These are phyloP conservation scores for Lasioglossum malachurum DNA, from an alignment of 2,888 invertebrate species.

Conservation along the genomic window DNA sequence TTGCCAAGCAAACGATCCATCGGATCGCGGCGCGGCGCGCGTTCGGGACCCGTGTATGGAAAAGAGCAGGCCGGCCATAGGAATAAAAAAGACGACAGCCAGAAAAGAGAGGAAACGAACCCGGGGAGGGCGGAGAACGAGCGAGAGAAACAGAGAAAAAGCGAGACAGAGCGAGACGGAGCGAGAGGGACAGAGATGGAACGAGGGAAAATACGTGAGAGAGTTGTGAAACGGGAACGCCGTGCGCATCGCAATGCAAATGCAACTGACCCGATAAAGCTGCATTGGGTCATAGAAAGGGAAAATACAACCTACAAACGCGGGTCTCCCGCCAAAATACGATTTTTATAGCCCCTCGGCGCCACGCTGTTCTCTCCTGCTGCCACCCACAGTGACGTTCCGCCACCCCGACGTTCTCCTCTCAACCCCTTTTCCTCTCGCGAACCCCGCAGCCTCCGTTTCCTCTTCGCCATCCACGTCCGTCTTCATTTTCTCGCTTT, in stretches of 20 bases:
- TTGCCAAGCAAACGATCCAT: constrained; percentile 29
- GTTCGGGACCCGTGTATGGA: constrained; percentile 19
- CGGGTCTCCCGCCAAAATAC: constrained; percentile 76
- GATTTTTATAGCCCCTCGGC: constrained; percentile 76
- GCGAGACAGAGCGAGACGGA: constrained; percentile 24
- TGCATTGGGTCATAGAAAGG: constrained; percentile 82
- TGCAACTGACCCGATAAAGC: constrained; percentile 81
- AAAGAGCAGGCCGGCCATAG: constrained; percentile 33
- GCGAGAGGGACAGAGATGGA: constrained; percentile 43
- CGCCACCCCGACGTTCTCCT: constrained; percentile 17
- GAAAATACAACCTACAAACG: constrained; percentile 81
- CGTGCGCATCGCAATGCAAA: constrained; percentile 75
- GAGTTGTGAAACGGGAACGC: constrained; percentile 64
- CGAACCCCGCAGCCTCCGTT: constrained; percentile 7
- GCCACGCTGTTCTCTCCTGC: constrained; percentile 63
- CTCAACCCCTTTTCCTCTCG: not conserved
- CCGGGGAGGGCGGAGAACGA: not conserved
- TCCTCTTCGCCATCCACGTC: constrained; percentile 33
- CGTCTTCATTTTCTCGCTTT: constrained; percentile 32
- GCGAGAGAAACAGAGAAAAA: not conserved
- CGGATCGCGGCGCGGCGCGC: constrained; percentile 4
- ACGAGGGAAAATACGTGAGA: constrained; percentile 59
- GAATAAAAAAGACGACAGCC: constrained; percentile 50
- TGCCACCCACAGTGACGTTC: constrained; percentile 43
- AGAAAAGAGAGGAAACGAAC: constrained; percentile 25